Evolutionary conservation across 2,888 invertebrate species (phyloP).

Genomic region (Listrodromus nycthemerus): DNA sequence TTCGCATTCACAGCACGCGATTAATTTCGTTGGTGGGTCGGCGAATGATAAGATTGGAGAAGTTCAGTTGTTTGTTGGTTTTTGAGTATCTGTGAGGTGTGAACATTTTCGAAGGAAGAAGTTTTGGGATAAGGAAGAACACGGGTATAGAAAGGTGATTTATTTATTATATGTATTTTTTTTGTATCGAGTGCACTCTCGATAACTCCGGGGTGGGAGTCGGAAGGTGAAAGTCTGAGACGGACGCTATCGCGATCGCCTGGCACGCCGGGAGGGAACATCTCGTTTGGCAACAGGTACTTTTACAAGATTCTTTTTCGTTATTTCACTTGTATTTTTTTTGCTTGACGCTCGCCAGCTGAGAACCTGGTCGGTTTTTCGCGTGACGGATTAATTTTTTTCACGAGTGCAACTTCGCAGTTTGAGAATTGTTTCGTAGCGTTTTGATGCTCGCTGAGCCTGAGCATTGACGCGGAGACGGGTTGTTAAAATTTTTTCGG

Average conservation of each 20-base stretch:
- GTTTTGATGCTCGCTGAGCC: background rate
- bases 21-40: background rate
- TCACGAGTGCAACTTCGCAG: background rate
- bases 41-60: background rate
- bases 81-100: background rate
- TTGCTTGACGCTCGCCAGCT: background rate
- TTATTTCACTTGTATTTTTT: background rate
- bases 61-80: background rate
- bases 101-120: background rate
- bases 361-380: background rate
- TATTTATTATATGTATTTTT: background rate
- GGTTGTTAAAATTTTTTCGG: background rate
- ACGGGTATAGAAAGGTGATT: background rate
- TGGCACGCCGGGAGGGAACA: conserved; percentile 38
- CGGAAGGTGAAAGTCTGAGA: background rate
- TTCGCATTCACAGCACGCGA: background rate
- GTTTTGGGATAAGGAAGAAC: background rate
- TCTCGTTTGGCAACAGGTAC: conserved; percentile 61
- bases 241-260: background rate
- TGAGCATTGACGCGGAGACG: background rate
- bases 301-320: conserved; percentile 6
- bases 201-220: background rate
- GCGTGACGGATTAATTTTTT: background rate
- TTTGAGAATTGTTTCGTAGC: background rate
- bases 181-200: conserved; percentile 2